phyloP scores from a whole-genome alignment of 2,797 vertebrate genomes.

The Molossus molossus region DNA sequence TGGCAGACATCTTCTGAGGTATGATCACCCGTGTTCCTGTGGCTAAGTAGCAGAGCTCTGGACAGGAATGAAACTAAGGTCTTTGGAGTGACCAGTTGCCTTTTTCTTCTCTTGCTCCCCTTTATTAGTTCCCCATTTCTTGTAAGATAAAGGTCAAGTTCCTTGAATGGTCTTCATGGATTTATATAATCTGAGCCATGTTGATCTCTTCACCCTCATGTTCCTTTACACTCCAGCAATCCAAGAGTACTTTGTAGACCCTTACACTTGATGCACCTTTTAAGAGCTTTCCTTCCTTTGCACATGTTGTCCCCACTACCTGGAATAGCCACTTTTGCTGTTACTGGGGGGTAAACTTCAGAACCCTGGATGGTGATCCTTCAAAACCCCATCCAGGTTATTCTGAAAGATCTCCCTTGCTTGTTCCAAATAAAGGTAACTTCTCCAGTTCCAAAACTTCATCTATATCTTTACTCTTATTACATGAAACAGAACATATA shows the following conservation, averaged over 20 bases:
- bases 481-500: conserved; percentile 6
- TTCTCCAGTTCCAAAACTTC: conserved; percentile 53
- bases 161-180: neutral
- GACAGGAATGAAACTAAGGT: conserved; percentile 58
- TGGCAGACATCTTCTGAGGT: conserved; percentile 88
- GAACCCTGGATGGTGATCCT: neutral
- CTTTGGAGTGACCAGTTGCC: conserved; percentile 10
- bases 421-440: conserved; percentile 62
- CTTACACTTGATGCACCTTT: neutral
- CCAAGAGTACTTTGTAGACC: neutral
- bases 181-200: neutral
- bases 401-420: neutral
- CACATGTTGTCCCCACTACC: conserved; percentile 45
- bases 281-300: conserved; percentile 43
- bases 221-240: neutral
- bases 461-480: conserved; percentile 7
- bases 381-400: conserved; percentile 31
- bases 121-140: conserved; percentile 30
- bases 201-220: neutral
- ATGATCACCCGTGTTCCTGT: conserved; percentile 80
- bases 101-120: neutral
- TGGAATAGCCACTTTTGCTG: neutral
- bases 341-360: neutral
- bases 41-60: conserved; percentile 84
- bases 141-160: conserved; percentile 49